Evolutionary conservation across 1,140 invertebrate species (phyloP), one percentile per base, ranked within the genome.

Genomic region (Brachionus paranguensis): DNA sequence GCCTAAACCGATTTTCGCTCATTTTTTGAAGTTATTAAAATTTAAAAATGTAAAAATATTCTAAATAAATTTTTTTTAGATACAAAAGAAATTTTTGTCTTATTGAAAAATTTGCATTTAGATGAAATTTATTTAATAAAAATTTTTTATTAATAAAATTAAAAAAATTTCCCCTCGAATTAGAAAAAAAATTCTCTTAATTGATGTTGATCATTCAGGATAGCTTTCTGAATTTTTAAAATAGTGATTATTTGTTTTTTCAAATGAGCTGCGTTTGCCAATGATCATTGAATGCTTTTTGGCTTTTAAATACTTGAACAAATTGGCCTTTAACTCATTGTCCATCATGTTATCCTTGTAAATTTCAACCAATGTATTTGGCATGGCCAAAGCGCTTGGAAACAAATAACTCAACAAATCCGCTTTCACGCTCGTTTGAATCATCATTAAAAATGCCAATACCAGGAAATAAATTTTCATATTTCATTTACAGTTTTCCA

Each of bases 241-340:
- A 7, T 41, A 43, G 17, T 43, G 1, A 4, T 10, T 72, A 10
- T 6, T 68, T 20, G 27, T 24, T 68, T 68, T 33, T 68, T 41
- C 17, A 11, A 72, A 72, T 17, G 33, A 43, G 17, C 27, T 60
- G 17, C 68, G 68, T 45, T 72, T 72, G 17, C 68, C 68, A 72
- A 72, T 72, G 11, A 72, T 72, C 17, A 72, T 72, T 17, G 68
- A 72, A 72, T 72, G 68, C 20, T 72, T 72, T 43, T 72, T 72
- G 7, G 68, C 29, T 41, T 72, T 72, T 17, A 72, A 72, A 72
- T 72, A 72, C 17, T 72, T 72, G 68, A 43, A 72, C 41, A 72
- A 43, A 72, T 43, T 72, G 6, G 29, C 68, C 20, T 43, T 72
- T 10, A 72, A 72, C 17, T 72, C n/a, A 72, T 72, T 41, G 37